Base-by-base conservation (phyloP, 2,797 vertebrate genomes). In the Austrolebias charrua region DNA sequence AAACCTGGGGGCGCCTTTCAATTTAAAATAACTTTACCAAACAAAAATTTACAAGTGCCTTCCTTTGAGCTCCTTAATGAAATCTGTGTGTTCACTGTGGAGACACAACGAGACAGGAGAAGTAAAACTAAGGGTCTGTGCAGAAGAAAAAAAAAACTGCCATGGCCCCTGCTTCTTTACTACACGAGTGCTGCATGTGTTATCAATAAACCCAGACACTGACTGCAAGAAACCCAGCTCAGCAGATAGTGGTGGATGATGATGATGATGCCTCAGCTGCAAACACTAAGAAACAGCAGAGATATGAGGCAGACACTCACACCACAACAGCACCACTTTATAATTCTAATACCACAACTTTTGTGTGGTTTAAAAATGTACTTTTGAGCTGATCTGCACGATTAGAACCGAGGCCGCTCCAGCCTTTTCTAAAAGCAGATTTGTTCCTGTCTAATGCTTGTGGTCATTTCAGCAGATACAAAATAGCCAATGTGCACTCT, bases 121-220 rank as follows among this genome's bases (percentile, higher is more conserved):
- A 53, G 70, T 49, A 1, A n/a, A 2, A n/a, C 48, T 24, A 40
- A 16, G 46, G 12, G 35, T 38, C 35, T 42, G 45, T 13, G 43
- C 42, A 52, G 24, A n/a, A n/a, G n/a, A 12, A 15, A 45, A 38
- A 16, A 5, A n/a, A 14, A 44, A 14, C 19, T 20, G 65, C 61
- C 43, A 13, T 3, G 65, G 75, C 78, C 69, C 67, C 71, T 74
- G 73, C 79, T 58, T 71, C 56, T 55, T 58, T 52, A 19, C 51
- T 60, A 66, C 55, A 56, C 16, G 40, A 69, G 66, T 80, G 8
- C 68, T 87, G 82, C 60, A 45, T 76, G 73, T 83, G 84, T 89
- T 89, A 90, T 90, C 91, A 87, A 82, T 84, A 78, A 76, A 73
- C 71, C 65, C 87, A 90, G 85, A 85, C 79, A 74, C 71, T 38